Percentiles rank a stretch among this genome's conserved stretches.
Conservation (phyloP, 2,888 invertebrate genomes). For the Pseudococcus longispinus region DNA sequence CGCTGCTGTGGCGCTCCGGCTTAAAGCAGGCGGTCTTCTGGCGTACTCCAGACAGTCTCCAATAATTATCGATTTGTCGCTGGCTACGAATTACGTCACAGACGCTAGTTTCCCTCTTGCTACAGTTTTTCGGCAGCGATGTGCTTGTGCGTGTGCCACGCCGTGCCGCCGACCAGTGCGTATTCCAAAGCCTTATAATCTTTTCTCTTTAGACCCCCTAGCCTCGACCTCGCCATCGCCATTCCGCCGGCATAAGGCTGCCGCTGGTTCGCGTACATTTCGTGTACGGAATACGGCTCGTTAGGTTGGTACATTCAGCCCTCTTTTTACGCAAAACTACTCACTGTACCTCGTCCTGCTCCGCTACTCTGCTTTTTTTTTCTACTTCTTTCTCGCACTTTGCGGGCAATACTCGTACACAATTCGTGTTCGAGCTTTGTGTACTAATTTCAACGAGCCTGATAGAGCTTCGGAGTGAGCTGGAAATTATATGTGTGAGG, state of each 20-base stretch:
- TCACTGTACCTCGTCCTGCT: background rate
- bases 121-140: background rate
- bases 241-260: background rate
- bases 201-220: background rate
- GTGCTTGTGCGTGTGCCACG: background rate
- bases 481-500: background rate
- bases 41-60: conserved; percentile 52
- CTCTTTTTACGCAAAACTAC: background rate
- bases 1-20: background rate
- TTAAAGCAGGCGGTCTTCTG: conserved; percentile 33
- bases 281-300: conserved; percentile 23
- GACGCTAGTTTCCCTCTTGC: conserved; percentile 35
- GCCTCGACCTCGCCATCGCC: too few relatives aligned
- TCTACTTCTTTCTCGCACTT: background rate
- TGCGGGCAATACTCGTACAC: background rate
- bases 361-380: background rate
- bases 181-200: background rate
- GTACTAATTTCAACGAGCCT: background rate
- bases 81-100: conserved; percentile 54
- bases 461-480: background rate
- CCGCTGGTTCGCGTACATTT: background rate
- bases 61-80: conserved; percentile 55
- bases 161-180: background rate
- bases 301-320: background rate
- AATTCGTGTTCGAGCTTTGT: background rate